Percentiles rank a stretch among this genome's conserved stretches.
These are phyloP conservation scores for Allolobophora icterica DNA, from an alignment of 2,888 invertebrate genomes.

Conservation along the genomic window DNA sequence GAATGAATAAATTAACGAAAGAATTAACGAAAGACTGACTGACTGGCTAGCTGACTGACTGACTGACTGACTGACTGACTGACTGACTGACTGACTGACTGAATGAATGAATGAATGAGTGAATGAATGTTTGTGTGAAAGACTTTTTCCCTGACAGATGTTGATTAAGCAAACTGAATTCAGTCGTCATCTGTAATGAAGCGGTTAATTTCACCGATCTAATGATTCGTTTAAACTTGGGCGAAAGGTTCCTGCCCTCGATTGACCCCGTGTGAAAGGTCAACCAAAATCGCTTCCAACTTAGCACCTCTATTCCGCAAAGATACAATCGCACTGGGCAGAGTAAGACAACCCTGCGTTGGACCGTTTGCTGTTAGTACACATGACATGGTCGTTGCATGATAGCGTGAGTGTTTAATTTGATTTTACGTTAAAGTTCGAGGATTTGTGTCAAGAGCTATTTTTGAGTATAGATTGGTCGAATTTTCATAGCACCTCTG, in stretches of 20 bases:
- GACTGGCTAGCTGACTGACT: too few relatives aligned
- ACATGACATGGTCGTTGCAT: too few relatives aligned
- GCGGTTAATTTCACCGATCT: neutral
- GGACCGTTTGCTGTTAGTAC: too few relatives aligned
- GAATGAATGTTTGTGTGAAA: neutral
- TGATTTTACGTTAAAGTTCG: too few relatives aligned
- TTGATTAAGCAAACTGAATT: neutral
- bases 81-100: neutral
- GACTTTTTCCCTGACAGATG: neutral
- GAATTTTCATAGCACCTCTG: too few relatives aligned
- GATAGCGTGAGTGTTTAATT: too few relatives aligned
- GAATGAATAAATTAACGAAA: too few relatives aligned
- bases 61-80: too few relatives aligned
- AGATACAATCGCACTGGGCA: neutral
- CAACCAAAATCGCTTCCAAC: neutral
- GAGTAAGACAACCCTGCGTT: too few relatives aligned
- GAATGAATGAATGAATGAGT: neutral
- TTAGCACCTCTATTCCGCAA: neutral
- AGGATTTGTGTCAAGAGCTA: too few relatives aligned
- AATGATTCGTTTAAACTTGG: neutral
- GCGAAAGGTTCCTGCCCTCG: neutral
- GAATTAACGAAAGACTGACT: too few relatives aligned
- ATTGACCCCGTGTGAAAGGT: constrained; percentile 19
- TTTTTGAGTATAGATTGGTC: too few relatives aligned
- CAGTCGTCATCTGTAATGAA: neutral